Conservation (phyloP, 2,797 vertebrate genomes). For the Pantherophis alleghaniensis region DNA sequence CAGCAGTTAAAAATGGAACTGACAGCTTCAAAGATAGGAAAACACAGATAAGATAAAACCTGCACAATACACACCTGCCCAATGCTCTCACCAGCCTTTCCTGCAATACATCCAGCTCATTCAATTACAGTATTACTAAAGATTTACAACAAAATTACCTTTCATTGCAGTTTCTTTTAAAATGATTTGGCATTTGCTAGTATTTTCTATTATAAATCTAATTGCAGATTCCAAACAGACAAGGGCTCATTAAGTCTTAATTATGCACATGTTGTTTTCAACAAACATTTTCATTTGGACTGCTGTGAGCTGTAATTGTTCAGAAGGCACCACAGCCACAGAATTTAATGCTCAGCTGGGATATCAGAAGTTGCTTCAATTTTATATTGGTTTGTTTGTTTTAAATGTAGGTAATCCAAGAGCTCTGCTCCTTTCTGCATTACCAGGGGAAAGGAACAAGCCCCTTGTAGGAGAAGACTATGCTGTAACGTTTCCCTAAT, state of each 20-base stretch:
- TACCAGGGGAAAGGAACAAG: not conserved
- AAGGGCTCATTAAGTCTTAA: slow-evolving; percentile 99
- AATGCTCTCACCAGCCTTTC: slow-evolving; percentile 55
- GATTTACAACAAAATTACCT: slow-evolving; percentile 76
- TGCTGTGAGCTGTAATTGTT: slow-evolving; percentile 92
- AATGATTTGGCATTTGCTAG: slow-evolving; percentile 79
- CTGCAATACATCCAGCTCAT: slow-evolving; percentile 62
- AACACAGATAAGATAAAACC: slow-evolving; percentile 63
- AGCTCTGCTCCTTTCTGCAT: not conserved
- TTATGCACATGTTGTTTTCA: slow-evolving; percentile 99
- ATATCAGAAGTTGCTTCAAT: slow-evolving; percentile 65
- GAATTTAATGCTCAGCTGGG: slow-evolving; percentile 71
- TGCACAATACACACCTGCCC: slow-evolving; percentile 53
- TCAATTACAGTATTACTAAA: slow-evolving; percentile 64
- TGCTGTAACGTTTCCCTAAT: not conserved
- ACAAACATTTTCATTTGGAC: slow-evolving; percentile 99
- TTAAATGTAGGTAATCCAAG: not conserved
- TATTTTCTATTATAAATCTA: slow-evolving; percentile 87
- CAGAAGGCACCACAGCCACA: slow-evolving; percentile 80
- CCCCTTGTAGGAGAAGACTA: not conserved
- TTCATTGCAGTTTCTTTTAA: slow-evolving; percentile 73
- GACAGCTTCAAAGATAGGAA: slow-evolving; percentile 59
- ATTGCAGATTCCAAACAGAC: slow-evolving; percentile 99
- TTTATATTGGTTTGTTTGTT: not conserved
- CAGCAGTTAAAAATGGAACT: slow-evolving; percentile 59